Conservation (phyloP, 1,140 invertebrate species). For the Halictus rubicundus region DNA sequence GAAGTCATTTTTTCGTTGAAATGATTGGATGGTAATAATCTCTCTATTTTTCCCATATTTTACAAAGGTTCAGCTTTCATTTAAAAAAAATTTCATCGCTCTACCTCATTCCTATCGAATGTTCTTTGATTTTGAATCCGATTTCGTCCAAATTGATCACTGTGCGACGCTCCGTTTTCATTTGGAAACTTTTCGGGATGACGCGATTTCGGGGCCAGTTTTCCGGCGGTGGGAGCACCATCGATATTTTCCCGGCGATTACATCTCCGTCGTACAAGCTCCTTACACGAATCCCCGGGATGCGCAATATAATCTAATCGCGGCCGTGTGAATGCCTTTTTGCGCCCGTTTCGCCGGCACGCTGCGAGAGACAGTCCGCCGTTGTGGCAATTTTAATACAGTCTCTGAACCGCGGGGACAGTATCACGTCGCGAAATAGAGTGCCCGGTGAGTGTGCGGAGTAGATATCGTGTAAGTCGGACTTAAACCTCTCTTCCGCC, state of each 20-base stretch:
- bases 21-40: too few relatives aligned
- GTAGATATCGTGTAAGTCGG: constrained; percentile 78
- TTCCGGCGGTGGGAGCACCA: neutral
- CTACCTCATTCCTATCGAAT: too few relatives aligned
- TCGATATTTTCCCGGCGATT: constrained; percentile 8
- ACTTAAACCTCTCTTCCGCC: constrained; percentile 71
- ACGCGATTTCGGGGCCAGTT: neutral
- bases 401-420: constrained; percentile 48
- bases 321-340: neutral
- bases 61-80: too few relatives aligned
- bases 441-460: constrained; percentile 71
- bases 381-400: constrained; percentile 76
- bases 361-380: constrained; percentile 45
- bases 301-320: constrained; percentile 56
- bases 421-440: constrained; percentile 71
- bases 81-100: too few relatives aligned
- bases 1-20: too few relatives aligned
- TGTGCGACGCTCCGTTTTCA: too few relatives aligned
- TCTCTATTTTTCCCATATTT: too few relatives aligned
- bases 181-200: neutral
- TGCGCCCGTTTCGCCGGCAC: constrained; percentile 34
- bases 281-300: constrained; percentile 36
- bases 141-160: too few relatives aligned
- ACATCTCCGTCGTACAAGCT: constrained; percentile 28
- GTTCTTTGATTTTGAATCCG: too few relatives aligned